Percentiles rank a stretch among this genome's conserved stretches.
phyloP scores from a whole-genome alignment of 1,140 invertebrate genomes.

The Lucilia sericata region DNA sequence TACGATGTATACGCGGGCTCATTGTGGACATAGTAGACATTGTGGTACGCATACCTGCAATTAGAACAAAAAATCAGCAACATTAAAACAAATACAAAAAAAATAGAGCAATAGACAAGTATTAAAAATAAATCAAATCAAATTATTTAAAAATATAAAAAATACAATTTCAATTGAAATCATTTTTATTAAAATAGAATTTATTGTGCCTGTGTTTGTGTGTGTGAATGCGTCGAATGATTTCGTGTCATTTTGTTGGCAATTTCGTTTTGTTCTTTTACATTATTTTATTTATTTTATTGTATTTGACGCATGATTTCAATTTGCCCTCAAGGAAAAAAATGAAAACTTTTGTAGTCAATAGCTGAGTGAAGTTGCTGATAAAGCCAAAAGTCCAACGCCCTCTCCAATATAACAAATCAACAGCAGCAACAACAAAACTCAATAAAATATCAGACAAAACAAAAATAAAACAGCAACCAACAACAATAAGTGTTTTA shows the following conservation, averaged over 20 bases:
- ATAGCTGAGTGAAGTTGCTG: constrained; percentile 17
- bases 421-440: constrained; percentile 20
- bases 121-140: not conserved
- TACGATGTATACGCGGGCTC: constrained; percentile 73
- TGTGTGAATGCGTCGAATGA: not conserved
- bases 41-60: constrained; percentile 76
- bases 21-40: constrained; percentile 75
- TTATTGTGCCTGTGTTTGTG: not conserved
- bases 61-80: constrained; percentile 51
- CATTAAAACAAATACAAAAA: not conserved
- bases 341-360: not conserved
- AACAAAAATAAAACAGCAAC: no score
- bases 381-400: constrained; percentile 38
- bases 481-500: not conserved
- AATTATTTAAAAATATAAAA: not conserved
- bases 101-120: not conserved
- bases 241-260: not conserved
- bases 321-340: constrained; percentile 39
- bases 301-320: constrained; percentile 38
- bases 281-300: not conserved
- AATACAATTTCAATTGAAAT: not conserved
- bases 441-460: constrained; percentile 14
- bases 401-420: constrained; percentile 21
- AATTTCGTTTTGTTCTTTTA: not conserved
- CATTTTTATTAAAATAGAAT: not conserved